These are phyloP conservation scores for Diplolepis rosae DNA, from an alignment of 2,888 invertebrate species.

Conservation along the genomic window DNA sequence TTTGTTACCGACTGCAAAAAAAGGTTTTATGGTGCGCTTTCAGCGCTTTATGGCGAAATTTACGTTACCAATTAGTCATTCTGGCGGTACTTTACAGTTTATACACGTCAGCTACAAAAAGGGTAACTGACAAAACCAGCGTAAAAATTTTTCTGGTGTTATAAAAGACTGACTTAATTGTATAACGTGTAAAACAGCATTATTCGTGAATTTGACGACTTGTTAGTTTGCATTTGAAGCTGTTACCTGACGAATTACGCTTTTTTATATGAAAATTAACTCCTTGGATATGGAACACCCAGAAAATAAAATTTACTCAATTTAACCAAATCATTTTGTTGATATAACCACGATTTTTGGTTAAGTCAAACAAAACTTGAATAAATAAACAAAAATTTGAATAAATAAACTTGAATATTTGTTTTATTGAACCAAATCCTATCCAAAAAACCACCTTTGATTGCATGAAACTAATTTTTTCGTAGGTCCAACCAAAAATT, in stretches of 20 bases:
- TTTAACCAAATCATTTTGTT: no score
- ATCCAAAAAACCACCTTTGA: no score
- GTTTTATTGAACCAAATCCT: no score
- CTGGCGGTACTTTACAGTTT: conserved; percentile 1
- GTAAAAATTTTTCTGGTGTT: background rate
- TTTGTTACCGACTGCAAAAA: background rate
- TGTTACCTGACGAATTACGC: background rate
- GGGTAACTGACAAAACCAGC: background rate
- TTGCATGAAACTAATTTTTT: no score
- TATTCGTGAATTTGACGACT: background rate
- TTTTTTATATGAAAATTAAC: background rate
- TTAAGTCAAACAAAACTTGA: no score
- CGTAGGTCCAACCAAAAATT: no score
- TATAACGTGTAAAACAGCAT: background rate
- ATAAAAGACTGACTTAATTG: background rate
- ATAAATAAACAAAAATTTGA: no score
- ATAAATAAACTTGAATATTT: no score
- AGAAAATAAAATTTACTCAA: no score
- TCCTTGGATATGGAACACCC: no score
- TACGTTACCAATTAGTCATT: conserved; percentile 47
- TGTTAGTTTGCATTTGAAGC: background rate
- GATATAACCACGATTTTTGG: no score
- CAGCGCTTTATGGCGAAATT: conserved; percentile 41
- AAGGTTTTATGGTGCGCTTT: conserved; percentile 30
- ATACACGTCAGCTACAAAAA: background rate